Conservation (phyloP, 2,113 vertebrate species). For the Hippolais icterina region DNA sequence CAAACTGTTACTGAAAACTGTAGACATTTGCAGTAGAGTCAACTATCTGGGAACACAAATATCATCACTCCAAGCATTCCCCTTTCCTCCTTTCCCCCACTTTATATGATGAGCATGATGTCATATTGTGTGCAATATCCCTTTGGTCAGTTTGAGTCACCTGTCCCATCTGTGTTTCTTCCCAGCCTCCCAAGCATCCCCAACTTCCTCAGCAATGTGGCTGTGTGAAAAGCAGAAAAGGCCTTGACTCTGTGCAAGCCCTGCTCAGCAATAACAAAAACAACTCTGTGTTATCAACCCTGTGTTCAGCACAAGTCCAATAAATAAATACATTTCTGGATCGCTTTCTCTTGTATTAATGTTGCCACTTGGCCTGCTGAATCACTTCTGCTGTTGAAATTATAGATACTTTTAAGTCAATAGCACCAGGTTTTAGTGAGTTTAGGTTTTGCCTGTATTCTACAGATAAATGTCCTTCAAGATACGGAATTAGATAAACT, state of each 20-base stretch:
- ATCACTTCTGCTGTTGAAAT: neutral
- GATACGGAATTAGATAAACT: neutral
- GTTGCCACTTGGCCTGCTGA: neutral
- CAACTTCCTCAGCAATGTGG: neutral
- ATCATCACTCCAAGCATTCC: neutral
- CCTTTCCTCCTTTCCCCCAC: neutral
- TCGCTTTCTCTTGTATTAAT: neutral
- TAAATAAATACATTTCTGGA: neutral
- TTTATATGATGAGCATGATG: neutral
- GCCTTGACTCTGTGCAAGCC: neutral
- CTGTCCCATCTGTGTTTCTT: neutral
- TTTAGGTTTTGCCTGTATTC: neutral
- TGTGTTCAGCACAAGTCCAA: neutral
- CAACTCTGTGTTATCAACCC: neutral
- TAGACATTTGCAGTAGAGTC: neutral
- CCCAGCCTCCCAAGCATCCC: neutral
- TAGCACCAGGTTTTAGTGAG: neutral
- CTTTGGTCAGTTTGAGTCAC: neutral
- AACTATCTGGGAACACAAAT: neutral
- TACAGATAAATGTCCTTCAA: neutral
- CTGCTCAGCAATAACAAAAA: neutral
- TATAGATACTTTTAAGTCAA: neutral
- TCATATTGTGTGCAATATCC: neutral
- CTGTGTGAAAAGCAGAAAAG: fast-evolving
- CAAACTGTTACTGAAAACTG: neutral